phyloP scores from a whole-genome alignment of 2,888 invertebrate genomes.

The Cylloceria caligata region DNA sequence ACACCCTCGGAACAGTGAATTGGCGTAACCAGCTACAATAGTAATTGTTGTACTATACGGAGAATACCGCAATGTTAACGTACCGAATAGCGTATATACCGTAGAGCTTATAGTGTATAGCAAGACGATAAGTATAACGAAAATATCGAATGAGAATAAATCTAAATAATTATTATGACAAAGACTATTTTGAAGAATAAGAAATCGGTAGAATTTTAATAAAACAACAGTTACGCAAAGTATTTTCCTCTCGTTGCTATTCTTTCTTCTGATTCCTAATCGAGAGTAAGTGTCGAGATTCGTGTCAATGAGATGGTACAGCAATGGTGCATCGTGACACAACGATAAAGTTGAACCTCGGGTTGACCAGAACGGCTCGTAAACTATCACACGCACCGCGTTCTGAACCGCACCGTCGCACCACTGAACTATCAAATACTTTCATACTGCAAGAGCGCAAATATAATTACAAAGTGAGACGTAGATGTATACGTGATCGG shows the following conservation, averaged over 20 bases:
- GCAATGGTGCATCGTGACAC: background rate
- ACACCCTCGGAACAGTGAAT: constrained; percentile 56
- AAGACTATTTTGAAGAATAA: background rate
- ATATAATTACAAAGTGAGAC: background rate
- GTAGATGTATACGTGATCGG: background rate
- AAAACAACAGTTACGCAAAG: background rate
- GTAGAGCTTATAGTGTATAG: background rate
- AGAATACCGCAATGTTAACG: background rate
- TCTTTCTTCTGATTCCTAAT: background rate
- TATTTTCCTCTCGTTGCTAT: background rate
- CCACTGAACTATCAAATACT: background rate
- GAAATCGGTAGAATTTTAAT: background rate
- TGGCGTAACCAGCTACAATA: constrained; percentile 54
- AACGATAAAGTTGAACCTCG: background rate
- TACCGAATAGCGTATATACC: background rate
- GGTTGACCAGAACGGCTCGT: background rate
- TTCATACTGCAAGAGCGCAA: background rate
- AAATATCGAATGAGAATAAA: background rate
- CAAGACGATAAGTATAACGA: background rate
- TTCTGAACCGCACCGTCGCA: background rate
- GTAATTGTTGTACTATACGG: background rate
- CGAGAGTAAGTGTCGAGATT: background rate
- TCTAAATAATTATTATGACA: background rate
- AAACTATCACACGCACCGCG: background rate
- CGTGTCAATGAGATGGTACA: background rate